Conservation (phyloP, 2,888 invertebrate species). For the Rosalia funebris region DNA sequence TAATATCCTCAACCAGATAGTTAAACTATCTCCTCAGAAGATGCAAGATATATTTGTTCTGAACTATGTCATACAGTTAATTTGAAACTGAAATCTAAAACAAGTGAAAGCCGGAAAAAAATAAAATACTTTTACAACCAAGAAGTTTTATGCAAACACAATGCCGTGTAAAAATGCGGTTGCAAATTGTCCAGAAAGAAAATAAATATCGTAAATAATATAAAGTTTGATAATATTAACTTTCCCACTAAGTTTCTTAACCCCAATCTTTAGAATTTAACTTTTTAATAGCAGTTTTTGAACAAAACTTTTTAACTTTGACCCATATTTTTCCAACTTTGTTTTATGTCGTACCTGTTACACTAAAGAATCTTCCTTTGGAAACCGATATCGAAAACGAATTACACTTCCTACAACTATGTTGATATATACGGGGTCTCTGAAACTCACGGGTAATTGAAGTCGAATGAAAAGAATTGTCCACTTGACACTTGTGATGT, state of each 20-base stretch:
- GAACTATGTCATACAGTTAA: too few relatives aligned
- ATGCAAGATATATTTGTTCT: too few relatives aligned
- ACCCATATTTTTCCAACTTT: conserved; percentile 51
- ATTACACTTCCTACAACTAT: too few relatives aligned
- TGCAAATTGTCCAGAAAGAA: conserved; percentile 44
- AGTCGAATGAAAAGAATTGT: too few relatives aligned
- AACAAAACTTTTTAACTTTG: conserved; percentile 55
- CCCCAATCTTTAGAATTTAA: conserved; percentile 53
- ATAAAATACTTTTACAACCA: conserved; percentile 26
- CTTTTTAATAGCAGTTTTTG: conserved; percentile 57
- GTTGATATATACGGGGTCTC: too few relatives aligned
- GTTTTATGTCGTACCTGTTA: conserved; percentile 48
- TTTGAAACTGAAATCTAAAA: too few relatives aligned
- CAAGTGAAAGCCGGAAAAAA: neutral
- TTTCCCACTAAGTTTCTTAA: conserved; percentile 52
- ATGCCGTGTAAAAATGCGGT: conserved; percentile 35
- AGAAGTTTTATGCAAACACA: conserved; percentile 22
- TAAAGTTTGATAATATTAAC: conserved; percentile 54
- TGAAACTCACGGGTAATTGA: too few relatives aligned
- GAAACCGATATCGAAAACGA: too few relatives aligned
- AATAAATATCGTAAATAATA: conserved; percentile 53
- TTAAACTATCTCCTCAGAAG: too few relatives aligned
- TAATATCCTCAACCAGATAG: too few relatives aligned
- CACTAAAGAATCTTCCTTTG: conserved; percentile 13
- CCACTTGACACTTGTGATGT: too few relatives aligned